phyloP scores from a whole-genome alignment of 2,113 vertebrate species.

The Oryzias javanicus region DNA sequence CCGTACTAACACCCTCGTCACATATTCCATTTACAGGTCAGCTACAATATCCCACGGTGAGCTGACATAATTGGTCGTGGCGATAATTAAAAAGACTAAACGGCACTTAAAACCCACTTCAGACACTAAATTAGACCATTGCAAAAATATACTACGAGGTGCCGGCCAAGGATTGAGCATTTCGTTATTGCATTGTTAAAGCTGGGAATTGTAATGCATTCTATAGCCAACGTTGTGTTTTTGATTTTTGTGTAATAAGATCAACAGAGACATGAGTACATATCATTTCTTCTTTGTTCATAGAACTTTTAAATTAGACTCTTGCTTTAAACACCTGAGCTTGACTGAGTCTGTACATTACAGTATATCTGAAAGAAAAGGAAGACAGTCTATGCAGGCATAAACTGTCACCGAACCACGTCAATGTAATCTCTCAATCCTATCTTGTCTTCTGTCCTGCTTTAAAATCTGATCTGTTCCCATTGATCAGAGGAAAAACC shows the following conservation, averaged over 20 bases:
- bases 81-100: slow-evolving; percentile 45
- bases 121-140: slow-evolving; percentile 13
- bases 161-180: not conserved
- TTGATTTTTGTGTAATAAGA: not conserved
- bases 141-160: not conserved
- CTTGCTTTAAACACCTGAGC: not conserved
- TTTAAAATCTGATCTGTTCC: slow-evolving; percentile 75
- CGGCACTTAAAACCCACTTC: slow-evolving; percentile 5
- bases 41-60: slow-evolving; percentile 38
- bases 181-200: not conserved
- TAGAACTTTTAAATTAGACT: too few relatives aligned
- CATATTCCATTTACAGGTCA: slow-evolving; percentile 64
- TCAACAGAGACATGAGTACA: too few relatives aligned
- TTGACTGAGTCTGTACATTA: not conserved
- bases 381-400: slow-evolving; percentile 15
- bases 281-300: too few relatives aligned
- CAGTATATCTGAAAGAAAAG: not conserved
- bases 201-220: not conserved
- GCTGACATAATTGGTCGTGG: slow-evolving; percentile 21
- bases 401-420: slow-evolving; percentile 59
- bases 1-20: slow-evolving; percentile 50
- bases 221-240: not conserved
- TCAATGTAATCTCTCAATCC: slow-evolving; percentile 78
- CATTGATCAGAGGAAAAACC: slow-evolving; percentile 81
- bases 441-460: slow-evolving; percentile 73